phyloP scores from a whole-genome alignment of 1,140 invertebrate species.

The Diorhabda elongata region DNA sequence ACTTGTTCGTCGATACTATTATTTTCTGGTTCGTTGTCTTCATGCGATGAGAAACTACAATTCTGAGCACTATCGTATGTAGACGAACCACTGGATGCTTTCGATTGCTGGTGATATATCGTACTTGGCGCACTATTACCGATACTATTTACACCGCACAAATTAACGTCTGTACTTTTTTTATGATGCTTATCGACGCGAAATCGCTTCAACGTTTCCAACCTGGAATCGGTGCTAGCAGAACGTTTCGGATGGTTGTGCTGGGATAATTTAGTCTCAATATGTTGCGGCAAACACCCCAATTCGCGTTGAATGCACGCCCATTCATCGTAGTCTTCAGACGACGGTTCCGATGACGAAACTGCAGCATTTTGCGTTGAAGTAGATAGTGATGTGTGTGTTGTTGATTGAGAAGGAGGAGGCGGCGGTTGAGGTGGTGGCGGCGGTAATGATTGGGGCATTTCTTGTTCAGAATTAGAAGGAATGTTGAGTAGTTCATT shows the following conservation, averaged over 20 bases:
- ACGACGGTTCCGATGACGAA: constrained; percentile 13
- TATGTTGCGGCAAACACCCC: constrained; percentile 48
- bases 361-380: background rate
- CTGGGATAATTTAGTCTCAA: constrained; percentile 10
- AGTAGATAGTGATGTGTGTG: background rate
- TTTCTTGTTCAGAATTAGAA: constrained; percentile 8
- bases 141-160: constrained; percentile 35
- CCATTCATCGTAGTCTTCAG: constrained; percentile 63
- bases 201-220: constrained; percentile 44
- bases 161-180: constrained; percentile 30
- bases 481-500: constrained; percentile 30
- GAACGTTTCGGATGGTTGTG: constrained; percentile 31
- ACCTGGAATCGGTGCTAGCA: constrained; percentile 38
- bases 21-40: constrained; percentile 47
- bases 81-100: constrained; percentile 19
- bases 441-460: background rate
- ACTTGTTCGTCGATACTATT: constrained; percentile 71
- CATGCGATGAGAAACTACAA: constrained; percentile 25
- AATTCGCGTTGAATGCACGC: constrained; percentile 65
- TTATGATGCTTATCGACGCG: constrained; percentile 45
- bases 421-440: background rate
- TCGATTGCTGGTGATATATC: constrained; percentile 13
- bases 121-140: constrained; percentile 25
- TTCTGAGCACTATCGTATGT: constrained; percentile 28
- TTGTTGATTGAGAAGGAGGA: background rate